Evolutionary conservation across 2,888 invertebrate species (phyloP), one percentile per base, ranked within the genome.

Genomic region (Tridacna crocea): DNA sequence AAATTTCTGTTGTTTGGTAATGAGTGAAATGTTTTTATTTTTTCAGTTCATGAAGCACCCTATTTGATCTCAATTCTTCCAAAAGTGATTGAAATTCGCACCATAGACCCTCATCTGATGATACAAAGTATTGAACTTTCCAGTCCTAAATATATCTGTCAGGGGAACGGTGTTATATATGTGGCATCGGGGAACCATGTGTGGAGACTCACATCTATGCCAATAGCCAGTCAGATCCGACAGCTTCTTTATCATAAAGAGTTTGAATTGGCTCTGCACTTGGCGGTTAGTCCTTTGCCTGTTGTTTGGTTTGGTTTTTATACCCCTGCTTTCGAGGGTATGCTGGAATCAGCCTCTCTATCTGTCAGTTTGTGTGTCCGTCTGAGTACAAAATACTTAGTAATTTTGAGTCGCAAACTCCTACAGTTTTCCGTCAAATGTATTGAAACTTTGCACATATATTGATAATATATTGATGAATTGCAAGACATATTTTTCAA

Each of bases 261-360:
- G 93, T 99, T 98, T 95, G 97, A 99, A 94, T 95, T 99, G 79
- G 99, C 99, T 2, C 96, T 99, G 27, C 97, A 97, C 94, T 95
- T 99, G 87, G 98, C 98, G 77, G 98, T 98, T 95, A 95, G 96
- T 95, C 4, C 27, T 27, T 36, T 36, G 8, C 36, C 36, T 36
- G 3, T 8, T 36, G 36, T 36, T 36, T 2, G 36, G 36, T 36
- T 2, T 36, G 36, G 36, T 2, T 36, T 36, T 2, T 36, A 2
- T 36, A n/a, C n/a, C n/a, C n/a, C n/a, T n/a, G n/a, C n/a, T n/a
- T n/a, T n/a, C n/a, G n/a, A n/a, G n/a, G n/a, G n/a, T n/a, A n/a
- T n/a, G n/a, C n/a, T n/a, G n/a, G n/a, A n/a, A n/a, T n/a, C n/a
- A n/a, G n/a, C n/a, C n/a, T n/a, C n/a, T n/a, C n/a, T n/a, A n/a